phyloP scores from a whole-genome alignment of 1,140 invertebrate genomes.

The Lethocerus indicus region DNA sequence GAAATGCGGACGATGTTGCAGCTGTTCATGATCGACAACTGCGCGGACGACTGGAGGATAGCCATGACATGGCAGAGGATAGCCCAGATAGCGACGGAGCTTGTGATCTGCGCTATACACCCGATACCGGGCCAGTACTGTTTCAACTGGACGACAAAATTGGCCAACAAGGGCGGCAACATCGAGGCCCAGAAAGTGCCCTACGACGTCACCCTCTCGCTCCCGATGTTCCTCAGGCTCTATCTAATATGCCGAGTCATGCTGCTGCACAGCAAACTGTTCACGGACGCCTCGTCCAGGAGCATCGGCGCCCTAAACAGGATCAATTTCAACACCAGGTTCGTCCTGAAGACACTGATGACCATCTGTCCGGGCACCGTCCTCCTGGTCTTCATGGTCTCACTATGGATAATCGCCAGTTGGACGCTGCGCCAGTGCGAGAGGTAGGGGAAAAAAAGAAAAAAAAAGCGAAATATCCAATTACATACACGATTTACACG shows the following conservation, averaged over 20 bases:
- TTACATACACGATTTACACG: too few species aligned
- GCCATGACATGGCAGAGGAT: slow-evolving; percentile 96
- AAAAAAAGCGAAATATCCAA: too few species aligned
- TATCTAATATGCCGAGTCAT: slow-evolving; percentile 99
- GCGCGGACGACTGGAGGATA: slow-evolving; percentile 99
- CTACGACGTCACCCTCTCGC: slow-evolving; percentile 87
- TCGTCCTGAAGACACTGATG: slow-evolving; percentile 99
- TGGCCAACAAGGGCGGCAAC: slow-evolving; percentile 77
- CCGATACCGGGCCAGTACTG: slow-evolving; percentile 92
- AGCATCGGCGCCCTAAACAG: slow-evolving; percentile 87
- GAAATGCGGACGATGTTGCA: slow-evolving; percentile 32
- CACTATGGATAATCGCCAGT: slow-evolving; percentile 97
- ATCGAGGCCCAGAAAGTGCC: slow-evolving; percentile 73
- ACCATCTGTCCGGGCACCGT: slow-evolving; percentile 99
- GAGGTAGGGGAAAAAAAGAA: slow-evolving; percentile 82
- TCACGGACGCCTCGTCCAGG: slow-evolving; percentile 91
- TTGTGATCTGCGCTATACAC: slow-evolving; percentile 90
- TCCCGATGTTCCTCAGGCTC: slow-evolving; percentile 98
- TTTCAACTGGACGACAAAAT: slow-evolving; percentile 90
- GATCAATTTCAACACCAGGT: slow-evolving; percentile 98
- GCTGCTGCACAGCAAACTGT: slow-evolving; percentile 97
- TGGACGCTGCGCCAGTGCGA: slow-evolving; percentile 98
- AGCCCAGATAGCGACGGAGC: slow-evolving; percentile 80
- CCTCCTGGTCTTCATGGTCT: slow-evolving; percentile 95
- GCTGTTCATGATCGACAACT: slow-evolving; percentile 99